A percentile compares a stretch with the other conserved stretches of the same genome.
Conservation (phyloP, 2,113 vertebrate genomes). For the Apaloderma vittatum region DNA sequence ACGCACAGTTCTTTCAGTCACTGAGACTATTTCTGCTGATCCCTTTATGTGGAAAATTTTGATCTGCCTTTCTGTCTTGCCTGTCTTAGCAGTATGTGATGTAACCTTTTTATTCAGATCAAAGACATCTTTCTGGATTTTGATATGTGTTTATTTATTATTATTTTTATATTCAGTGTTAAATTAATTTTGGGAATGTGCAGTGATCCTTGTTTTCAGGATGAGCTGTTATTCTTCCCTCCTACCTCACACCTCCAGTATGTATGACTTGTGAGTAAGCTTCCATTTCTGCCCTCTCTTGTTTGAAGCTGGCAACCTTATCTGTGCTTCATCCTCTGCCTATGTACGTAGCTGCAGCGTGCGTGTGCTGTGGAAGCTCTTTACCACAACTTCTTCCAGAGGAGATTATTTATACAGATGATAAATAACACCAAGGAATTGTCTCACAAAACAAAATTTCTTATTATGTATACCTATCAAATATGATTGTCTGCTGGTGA, state of each 20-base stretch:
- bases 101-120: neutral
- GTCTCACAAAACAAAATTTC: neutral
- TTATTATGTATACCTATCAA: neutral
- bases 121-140: neutral
- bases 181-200: slow-evolving; percentile 26
- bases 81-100: neutral
- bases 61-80: neutral
- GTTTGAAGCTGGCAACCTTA: slow-evolving; percentile 37
- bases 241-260: slow-evolving; percentile 65
- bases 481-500: neutral
- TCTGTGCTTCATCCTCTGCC: neutral
- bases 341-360: neutral
- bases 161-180: slow-evolving; percentile 8
- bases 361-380: neutral
- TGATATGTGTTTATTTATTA: neutral
- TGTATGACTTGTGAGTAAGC: slow-evolving; percentile 68
- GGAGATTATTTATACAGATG: neutral
- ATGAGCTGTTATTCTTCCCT: slow-evolving; percentile 63
- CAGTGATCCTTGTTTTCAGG: slow-evolving; percentile 26
- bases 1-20: neutral
- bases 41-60: neutral
- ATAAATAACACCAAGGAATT: neutral
- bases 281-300: slow-evolving; percentile 65
- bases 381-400: neutral
- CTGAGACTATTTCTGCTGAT: slow-evolving; percentile 19